phyloP scores from a whole-genome alignment of 2,888 invertebrate species.

The Plebejus melissa region DNA sequence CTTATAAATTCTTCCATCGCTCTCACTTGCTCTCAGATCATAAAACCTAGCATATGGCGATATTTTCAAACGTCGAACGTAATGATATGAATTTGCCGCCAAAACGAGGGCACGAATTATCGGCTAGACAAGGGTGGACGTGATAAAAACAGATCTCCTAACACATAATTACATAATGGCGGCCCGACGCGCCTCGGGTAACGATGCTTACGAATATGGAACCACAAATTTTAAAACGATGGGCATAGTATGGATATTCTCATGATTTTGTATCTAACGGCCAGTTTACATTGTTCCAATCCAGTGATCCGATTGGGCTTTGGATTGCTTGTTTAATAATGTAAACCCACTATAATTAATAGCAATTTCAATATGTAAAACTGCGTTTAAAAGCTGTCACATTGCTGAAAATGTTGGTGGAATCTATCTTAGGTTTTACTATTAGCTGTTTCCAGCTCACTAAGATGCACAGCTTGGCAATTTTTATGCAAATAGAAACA shows the following conservation, averaged over 20 bases:
- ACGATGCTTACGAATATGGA: conserved; percentile 73
- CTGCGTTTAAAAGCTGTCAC: no score
- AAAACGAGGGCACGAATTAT: conserved; percentile 74
- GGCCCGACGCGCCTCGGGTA: conserved; percentile 65
- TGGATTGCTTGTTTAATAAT: no score
- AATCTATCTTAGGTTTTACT: no score
- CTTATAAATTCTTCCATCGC: background rate
- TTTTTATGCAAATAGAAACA: no score
- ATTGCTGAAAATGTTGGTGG: no score
- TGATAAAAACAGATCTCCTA: conserved; percentile 79
- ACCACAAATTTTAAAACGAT: conserved; percentile 59
- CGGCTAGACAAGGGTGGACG: conserved; percentile 77
- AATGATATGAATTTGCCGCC: conserved; percentile 62
- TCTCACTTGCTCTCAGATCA: background rate
- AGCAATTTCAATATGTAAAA: no score
- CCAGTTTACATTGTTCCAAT: no score
- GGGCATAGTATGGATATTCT: conserved; percentile 1
- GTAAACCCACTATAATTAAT: no score
- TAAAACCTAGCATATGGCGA: conserved; percentile 33
- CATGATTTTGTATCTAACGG: no score
- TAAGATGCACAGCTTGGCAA: no score
- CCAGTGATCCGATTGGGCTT: no score
- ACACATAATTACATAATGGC: conserved; percentile 79
- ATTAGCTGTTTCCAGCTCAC: no score
- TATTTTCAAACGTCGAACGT: conserved; percentile 33